Conservation (phyloP, 2,113 vertebrate genomes). For the Ceyx cyanopectus region DNA sequence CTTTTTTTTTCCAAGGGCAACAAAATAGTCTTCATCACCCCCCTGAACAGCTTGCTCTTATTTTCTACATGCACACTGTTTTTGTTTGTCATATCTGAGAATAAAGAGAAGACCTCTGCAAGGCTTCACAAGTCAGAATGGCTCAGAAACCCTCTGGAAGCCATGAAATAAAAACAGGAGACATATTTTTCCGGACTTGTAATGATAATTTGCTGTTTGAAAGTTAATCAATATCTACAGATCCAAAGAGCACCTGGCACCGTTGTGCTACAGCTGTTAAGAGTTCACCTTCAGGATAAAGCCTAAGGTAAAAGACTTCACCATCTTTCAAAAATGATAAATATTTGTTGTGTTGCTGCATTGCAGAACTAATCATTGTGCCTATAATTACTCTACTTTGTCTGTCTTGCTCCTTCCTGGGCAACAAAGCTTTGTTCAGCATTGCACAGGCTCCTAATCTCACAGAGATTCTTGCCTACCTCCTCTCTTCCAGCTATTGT, state of each 20-base stretch:
- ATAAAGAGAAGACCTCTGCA: background rate
- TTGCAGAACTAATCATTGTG: background rate
- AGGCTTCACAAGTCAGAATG: background rate
- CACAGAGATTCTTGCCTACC: background rate
- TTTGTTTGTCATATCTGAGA: background rate
- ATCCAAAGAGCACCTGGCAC: constrained; percentile 6
- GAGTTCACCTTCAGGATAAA: constrained; percentile 46
- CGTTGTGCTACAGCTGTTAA: background rate
- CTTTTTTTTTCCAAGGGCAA: background rate
- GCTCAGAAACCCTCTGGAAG: background rate
- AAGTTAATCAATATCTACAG: background rate
- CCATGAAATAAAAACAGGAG: background rate
- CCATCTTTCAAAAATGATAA: background rate
- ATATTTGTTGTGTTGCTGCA: background rate
- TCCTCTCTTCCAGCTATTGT: background rate
- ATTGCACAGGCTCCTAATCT: background rate
- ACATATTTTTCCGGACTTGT: background rate
- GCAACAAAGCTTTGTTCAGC: background rate
- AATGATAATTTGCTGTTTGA: background rate
- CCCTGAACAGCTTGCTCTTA: background rate
- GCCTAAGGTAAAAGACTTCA: constrained; percentile 2
- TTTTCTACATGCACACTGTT: background rate
- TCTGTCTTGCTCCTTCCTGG: background rate
- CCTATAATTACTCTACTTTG: background rate
- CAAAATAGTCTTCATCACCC: background rate